Conservation (phyloP, 2,113 vertebrate species). For the Apaloderma vittatum region DNA sequence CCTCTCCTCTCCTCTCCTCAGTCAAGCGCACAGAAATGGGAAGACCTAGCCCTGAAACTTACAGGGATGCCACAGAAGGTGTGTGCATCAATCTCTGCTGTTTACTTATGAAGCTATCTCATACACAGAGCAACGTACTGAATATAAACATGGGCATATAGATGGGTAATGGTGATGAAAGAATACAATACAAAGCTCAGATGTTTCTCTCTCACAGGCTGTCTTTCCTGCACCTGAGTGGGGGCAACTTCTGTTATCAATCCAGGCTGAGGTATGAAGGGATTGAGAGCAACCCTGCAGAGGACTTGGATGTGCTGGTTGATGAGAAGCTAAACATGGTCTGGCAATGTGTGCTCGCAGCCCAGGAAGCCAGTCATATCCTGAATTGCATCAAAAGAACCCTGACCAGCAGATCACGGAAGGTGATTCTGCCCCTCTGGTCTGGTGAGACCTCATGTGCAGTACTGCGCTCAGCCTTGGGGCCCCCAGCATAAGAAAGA, state of each 20-base stretch:
- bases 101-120: background rate
- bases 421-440: background rate
- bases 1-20: too few relatives aligned
- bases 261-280: background rate
- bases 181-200: background rate
- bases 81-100: fast-evolving
- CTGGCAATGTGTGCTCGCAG: fast-evolving
- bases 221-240: background rate
- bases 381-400: background rate
- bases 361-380: background rate
- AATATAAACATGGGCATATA: background rate
- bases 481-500: background rate
- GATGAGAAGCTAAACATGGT: too few relatives aligned
- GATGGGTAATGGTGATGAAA: background rate
- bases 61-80: background rate
- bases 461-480: background rate
- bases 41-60: background rate
- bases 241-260: background rate
- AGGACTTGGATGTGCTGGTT: background rate
- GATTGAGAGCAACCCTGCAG: background rate
- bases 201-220: background rate
- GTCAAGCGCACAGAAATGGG: background rate
- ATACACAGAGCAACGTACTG: background rate
- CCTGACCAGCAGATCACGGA: background rate
- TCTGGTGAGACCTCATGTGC: fast-evolving